Conservation (phyloP, 2,888 invertebrate genomes). For the Dysmachus trigonus region DNA sequence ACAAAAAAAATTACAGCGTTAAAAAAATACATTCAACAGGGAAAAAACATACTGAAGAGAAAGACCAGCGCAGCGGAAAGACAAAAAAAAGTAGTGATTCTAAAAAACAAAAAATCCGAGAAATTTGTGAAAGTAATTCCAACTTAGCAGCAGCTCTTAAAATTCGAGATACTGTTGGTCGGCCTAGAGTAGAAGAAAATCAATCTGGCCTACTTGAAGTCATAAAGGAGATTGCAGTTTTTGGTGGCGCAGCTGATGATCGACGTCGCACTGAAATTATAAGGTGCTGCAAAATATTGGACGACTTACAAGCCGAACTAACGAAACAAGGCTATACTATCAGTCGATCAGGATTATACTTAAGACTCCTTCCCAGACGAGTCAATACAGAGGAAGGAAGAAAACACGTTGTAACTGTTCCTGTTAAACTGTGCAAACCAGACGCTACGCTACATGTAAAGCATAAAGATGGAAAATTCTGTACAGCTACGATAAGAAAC, state of each 20-base stretch:
- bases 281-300: constrained; percentile 11
- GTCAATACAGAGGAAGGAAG: constrained; percentile 26
- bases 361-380: constrained; percentile 34
- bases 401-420: constrained; percentile 37
- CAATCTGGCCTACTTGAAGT: constrained; percentile 55
- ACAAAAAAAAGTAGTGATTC: no score
- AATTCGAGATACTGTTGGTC: constrained; percentile 50
- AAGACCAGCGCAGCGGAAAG: no score
- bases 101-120: no score
- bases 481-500: constrained; percentile 31
- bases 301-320: not conserved
- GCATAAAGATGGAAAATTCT: constrained; percentile 43
- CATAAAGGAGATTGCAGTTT: constrained; percentile 55
- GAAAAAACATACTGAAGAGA: no score
- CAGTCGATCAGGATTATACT: constrained; percentile 39
- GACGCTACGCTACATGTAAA: constrained; percentile 15
- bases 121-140: not conserved
- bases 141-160: constrained; percentile 18
- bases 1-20: no score
- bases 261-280: constrained; percentile 52
- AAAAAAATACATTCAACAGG: no score
- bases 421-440: constrained; percentile 30
- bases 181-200: constrained; percentile 54
- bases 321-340: constrained; percentile 10
- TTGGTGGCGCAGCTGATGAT: constrained; percentile 55